phyloP scores from a whole-genome alignment of 2,888 invertebrate species.

The Phyto melanocephala region DNA sequence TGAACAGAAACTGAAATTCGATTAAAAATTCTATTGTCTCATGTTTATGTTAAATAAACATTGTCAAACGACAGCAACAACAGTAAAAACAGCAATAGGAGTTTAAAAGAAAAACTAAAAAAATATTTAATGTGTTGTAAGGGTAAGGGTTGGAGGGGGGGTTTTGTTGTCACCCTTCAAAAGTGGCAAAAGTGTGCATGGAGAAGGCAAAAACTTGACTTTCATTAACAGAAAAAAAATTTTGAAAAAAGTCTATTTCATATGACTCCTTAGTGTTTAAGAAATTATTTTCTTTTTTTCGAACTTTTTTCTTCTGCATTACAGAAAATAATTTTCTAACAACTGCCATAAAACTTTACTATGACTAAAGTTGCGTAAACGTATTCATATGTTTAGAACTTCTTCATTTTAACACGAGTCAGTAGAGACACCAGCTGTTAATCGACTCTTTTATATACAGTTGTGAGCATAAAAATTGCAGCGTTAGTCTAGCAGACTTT shows the following conservation, averaged over 20 bases:
- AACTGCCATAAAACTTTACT: no score
- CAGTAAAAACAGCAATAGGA: not conserved
- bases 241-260: not conserved
- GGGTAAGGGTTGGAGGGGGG: not conserved
- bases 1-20: conserved; percentile 48
- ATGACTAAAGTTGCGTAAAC: no score
- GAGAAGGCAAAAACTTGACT: conserved; percentile 2
- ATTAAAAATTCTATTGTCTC: conserved; percentile 61
- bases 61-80: conserved; percentile 16
- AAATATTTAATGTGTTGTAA: no score
- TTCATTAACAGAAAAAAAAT: conserved; percentile 8
- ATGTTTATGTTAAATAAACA: conserved; percentile 59
- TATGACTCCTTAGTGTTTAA: conserved; percentile 5
- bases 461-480: no score
- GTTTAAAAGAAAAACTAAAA: not conserved
- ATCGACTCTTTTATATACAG: no score
- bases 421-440: no score
- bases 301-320: no score
- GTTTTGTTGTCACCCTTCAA: not conserved
- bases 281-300: not conserved
- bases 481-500: no score
- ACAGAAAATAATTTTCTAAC: no score
- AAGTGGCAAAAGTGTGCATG: not conserved
- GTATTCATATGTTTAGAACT: no score
- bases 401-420: no score